Percentiles rank a stretch among this genome's conserved stretches.
These are phyloP conservation scores for Pyxicephalus adspersus DNA, from an alignment of 2,113 vertebrate genomes.

Conservation along the genomic window DNA sequence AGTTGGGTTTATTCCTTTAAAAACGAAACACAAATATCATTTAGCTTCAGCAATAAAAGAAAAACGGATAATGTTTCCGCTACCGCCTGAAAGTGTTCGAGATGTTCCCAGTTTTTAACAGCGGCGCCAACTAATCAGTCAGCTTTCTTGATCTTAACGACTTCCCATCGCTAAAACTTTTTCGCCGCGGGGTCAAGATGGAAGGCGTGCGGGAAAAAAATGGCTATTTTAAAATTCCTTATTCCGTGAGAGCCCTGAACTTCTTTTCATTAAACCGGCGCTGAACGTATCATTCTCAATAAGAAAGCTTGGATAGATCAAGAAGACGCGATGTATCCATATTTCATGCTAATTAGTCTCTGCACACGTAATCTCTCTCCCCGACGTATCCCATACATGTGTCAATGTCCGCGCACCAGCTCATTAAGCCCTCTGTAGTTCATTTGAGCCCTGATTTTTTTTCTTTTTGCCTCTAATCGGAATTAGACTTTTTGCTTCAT, in stretches of 20 bases:
- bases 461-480: conserved; percentile 55
- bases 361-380: conserved; percentile 66
- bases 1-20: too few relatives aligned
- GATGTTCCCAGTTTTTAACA: conserved; percentile 20
- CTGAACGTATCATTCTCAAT: conserved; percentile 65
- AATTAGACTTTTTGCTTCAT: conserved; percentile 64
- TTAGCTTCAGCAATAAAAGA: too few relatives aligned
- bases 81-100: conserved; percentile 18
- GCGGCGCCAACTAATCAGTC: conserved; percentile 30
- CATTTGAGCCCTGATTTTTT: conserved; percentile 70
- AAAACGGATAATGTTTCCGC: too few relatives aligned
- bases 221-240: conserved; percentile 63
- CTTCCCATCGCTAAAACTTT: conserved; percentile 45
- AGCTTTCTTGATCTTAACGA: conserved; percentile 55
- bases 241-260: conserved; percentile 62
- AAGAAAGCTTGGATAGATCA: conserved; percentile 72
- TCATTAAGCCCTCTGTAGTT: conserved; percentile 79
- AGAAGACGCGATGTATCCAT: conserved; percentile 71
- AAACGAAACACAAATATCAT: too few relatives aligned
- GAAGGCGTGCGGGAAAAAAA: conserved; percentile 39
- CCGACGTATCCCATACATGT: conserved; percentile 72
- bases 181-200: neutral
- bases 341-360: conserved; percentile 79
- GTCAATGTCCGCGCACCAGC: conserved; percentile 76
- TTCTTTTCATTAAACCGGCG: conserved; percentile 65